Percentiles rank a stretch among this genome's conserved stretches.
phyloP scores from a whole-genome alignment of 2,797 vertebrate genomes.

The Pipistrellus kuhlii region DNA sequence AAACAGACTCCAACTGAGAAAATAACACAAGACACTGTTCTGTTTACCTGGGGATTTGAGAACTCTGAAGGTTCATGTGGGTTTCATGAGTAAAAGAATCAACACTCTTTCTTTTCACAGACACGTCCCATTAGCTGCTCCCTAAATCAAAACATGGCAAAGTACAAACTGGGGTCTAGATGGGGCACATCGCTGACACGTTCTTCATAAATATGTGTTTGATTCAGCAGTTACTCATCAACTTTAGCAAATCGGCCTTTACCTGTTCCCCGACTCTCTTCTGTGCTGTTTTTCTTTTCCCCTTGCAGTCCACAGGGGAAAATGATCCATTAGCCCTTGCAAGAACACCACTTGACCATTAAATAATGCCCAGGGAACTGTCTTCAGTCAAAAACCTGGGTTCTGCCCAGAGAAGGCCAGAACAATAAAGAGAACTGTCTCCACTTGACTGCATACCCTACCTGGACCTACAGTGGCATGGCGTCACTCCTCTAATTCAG shows the following conservation, averaged over 20 bases:
- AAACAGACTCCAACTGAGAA: constrained; percentile 79
- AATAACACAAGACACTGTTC: constrained; percentile 74
- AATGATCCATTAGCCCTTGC: constrained; percentile 49
- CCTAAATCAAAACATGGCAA: constrained; percentile 57
- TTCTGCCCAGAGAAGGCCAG: not conserved
- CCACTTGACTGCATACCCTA: not conserved
- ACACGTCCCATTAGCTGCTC: constrained; percentile 49
- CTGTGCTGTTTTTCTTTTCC: constrained; percentile 47
- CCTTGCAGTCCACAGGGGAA: constrained; percentile 39
- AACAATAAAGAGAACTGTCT: not conserved
- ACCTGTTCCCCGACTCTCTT: constrained; percentile 21
- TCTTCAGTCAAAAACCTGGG: not conserved
- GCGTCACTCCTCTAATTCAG: not conserved
- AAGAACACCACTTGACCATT: constrained; percentile 32
- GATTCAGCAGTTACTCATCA: constrained; percentile 42
- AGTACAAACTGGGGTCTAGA: constrained; percentile 54
- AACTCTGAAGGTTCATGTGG: constrained; percentile 44
- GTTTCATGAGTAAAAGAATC: constrained; percentile 66
- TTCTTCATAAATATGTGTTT: constrained; percentile 49
- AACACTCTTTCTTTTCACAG: constrained; percentile 51
- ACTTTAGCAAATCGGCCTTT: constrained; percentile 40
- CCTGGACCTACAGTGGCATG: not conserved
- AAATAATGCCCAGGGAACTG: constrained; percentile 17
- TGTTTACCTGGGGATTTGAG: constrained; percentile 73
- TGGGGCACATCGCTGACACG: constrained; percentile 19